Conservation (phyloP, 2,113 vertebrate genomes). For the Pedionomus torquatus region DNA sequence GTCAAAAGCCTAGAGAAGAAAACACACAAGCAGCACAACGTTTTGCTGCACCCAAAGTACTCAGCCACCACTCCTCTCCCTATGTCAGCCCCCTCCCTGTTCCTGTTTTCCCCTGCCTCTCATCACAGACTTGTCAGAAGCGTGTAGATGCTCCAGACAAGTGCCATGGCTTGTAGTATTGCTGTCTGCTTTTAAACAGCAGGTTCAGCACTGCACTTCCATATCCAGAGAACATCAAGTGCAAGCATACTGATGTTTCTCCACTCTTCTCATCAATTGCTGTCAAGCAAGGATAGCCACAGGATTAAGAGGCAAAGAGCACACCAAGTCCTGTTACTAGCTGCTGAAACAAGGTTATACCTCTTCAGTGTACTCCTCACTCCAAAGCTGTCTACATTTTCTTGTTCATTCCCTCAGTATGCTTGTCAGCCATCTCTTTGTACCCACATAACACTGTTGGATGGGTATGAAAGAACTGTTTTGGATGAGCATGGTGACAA, state of each 20-base stretch:
- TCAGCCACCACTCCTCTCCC: not conserved
- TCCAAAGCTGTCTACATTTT: not conserved
- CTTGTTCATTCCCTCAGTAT: not conserved
- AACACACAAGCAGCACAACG: not conserved
- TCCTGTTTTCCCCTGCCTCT: not conserved
- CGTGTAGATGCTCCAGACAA: not conserved
- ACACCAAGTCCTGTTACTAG: not conserved
- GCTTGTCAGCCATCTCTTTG: not conserved
- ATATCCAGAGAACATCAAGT: not conserved
- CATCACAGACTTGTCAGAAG: not conserved
- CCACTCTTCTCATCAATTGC: not conserved
- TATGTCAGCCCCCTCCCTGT: not conserved
- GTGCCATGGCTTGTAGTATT: not conserved
- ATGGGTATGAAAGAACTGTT: not conserved
- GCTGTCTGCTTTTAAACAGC: not conserved
- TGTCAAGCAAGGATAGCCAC: not conserved
- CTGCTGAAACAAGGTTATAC: not conserved
- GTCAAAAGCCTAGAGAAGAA: not conserved
- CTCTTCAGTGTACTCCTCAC: not conserved
- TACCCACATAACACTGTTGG: not conserved
- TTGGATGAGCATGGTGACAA: not conserved
- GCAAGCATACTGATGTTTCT: not conserved
- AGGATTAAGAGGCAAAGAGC: not conserved
- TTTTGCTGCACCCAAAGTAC: not conserved
- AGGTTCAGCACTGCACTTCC: not conserved